phyloP scores from a whole-genome alignment of 2,797 vertebrate genomes.

The Glyptemys insculpta region DNA sequence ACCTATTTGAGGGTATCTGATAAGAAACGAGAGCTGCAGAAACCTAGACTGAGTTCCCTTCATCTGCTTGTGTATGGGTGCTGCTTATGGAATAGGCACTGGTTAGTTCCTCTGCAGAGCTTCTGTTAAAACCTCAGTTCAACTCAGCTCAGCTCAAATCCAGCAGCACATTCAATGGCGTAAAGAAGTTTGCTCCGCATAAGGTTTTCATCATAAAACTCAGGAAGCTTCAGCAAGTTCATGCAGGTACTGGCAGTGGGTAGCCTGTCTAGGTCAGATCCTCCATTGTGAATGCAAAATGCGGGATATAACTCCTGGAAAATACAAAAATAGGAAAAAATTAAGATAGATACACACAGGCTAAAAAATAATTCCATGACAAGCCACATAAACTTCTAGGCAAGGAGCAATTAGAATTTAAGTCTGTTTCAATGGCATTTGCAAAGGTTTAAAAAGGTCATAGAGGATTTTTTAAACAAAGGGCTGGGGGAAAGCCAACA shows the following conservation, averaged over 20 bases:
- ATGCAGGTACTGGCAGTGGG: conserved; percentile 99
- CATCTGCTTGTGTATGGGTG: conserved; percentile 48
- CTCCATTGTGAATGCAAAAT: conserved; percentile 99
- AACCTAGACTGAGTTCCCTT: conserved; percentile 57
- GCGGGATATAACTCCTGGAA: conserved; percentile 96
- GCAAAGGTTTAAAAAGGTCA: not conserved
- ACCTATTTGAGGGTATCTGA: conserved; percentile 59
- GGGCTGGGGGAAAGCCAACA: not conserved
- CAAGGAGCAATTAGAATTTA: not conserved
- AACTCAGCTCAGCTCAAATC: conserved; percentile 97
- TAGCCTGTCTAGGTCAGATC: conserved; percentile 93
- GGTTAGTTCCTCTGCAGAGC: conserved; percentile 64
- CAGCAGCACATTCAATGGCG: conserved; percentile 96
- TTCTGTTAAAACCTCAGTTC: not conserved
- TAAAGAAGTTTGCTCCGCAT: conserved; percentile 98
- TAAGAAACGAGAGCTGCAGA: conserved; percentile 63
- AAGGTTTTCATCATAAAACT: conserved; percentile 93
- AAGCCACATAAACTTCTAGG: not conserved
- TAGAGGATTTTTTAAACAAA: not conserved
- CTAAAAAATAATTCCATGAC: not conserved
- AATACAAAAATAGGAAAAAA: not conserved
- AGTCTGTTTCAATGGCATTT: not conserved
- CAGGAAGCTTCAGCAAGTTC: conserved; percentile 98
- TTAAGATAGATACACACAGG: not conserved
- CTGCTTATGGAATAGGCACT: conserved; percentile 75